Evolutionary conservation across 1,140 invertebrate species (phyloP).

Genomic region (Adoxophyes honmai): DNA sequence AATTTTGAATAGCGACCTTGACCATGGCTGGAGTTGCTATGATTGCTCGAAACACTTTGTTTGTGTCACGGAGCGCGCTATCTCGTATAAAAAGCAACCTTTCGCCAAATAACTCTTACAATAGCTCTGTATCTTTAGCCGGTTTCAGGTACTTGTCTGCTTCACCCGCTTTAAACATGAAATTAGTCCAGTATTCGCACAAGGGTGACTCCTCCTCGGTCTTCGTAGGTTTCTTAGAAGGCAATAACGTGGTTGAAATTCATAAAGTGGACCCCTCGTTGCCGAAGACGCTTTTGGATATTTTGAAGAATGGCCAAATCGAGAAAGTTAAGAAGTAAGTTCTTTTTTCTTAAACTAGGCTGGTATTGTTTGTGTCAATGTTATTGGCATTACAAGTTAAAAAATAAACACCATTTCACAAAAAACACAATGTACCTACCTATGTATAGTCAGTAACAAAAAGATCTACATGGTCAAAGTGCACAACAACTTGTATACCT

Average conservation of each 20-base stretch:
- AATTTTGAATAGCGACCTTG: conserved; percentile 21
- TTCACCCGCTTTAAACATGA: conserved; percentile 60
- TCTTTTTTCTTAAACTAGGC: background rate
- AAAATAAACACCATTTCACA: too few species aligned
- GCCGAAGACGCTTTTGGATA: conserved; percentile 50
- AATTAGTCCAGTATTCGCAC: conserved; percentile 65
- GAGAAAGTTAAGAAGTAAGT: conserved; percentile 58
- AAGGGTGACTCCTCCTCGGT: conserved; percentile 41
- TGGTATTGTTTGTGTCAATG: too few species aligned
- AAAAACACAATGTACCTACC: too few species aligned
- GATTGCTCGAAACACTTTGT: conserved; percentile 18
- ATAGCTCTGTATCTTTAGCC: conserved; percentile 20
- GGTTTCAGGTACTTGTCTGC: conserved; percentile 42
- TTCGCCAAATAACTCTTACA: conserved; percentile 22
- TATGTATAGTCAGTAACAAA: too few species aligned
- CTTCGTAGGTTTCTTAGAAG: conserved; percentile 57
- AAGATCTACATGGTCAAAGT: too few species aligned
- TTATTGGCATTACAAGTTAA: too few species aligned
- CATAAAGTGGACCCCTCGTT: conserved; percentile 49
- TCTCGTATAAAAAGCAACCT: conserved; percentile 33
- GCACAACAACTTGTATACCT: too few species aligned
- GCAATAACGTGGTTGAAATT: conserved; percentile 57
- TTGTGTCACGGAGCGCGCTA: conserved; percentile 27
- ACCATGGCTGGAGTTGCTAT: conserved; percentile 32
- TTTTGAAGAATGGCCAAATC: conserved; percentile 47